These are phyloP conservation scores for Temnothorax curvispinosus DNA, from an alignment of 1,140 invertebrate species.

Conservation along the genomic window DNA sequence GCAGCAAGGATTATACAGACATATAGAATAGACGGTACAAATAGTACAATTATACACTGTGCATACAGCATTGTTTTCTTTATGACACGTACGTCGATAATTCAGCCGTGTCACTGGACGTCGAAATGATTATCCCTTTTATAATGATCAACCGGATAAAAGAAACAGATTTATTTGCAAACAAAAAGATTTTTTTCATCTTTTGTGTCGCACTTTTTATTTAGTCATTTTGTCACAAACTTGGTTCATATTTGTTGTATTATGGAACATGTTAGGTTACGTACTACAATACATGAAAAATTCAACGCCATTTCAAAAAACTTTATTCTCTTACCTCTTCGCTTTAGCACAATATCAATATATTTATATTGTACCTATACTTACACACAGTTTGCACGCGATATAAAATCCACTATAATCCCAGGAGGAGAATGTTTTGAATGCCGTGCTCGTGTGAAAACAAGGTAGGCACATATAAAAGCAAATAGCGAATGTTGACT, in stretches of 20 bases:
- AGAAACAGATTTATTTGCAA: background rate
- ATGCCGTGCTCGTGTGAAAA: constrained; percentile 20
- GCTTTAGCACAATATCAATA: background rate
- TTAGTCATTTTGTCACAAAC: background rate
- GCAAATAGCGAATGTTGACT: constrained; percentile 64
- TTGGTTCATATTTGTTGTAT: background rate
- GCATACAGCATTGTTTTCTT: constrained; percentile 33
- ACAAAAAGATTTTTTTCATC: background rate
- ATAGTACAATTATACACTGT: constrained; percentile 14
- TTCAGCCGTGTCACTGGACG: constrained; percentile 53
- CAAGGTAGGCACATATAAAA: constrained; percentile 47
- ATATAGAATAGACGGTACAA: background rate
- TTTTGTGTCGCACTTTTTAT: background rate
- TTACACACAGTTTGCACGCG: background rate
- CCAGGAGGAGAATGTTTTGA: constrained; percentile 49
- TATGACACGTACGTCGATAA: constrained; percentile 41
- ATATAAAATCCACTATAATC: constrained; percentile 12
- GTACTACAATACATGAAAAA: background rate
- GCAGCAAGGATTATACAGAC: constrained; percentile 46
- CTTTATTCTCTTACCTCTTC: background rate
- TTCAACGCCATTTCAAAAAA: background rate
- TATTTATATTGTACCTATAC: background rate
- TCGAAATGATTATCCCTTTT: background rate
- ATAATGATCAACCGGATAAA: background rate
- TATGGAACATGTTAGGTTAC: background rate